Conservation (phyloP, 2,888 invertebrate species). For the Sinhomidia bicolor region DNA sequence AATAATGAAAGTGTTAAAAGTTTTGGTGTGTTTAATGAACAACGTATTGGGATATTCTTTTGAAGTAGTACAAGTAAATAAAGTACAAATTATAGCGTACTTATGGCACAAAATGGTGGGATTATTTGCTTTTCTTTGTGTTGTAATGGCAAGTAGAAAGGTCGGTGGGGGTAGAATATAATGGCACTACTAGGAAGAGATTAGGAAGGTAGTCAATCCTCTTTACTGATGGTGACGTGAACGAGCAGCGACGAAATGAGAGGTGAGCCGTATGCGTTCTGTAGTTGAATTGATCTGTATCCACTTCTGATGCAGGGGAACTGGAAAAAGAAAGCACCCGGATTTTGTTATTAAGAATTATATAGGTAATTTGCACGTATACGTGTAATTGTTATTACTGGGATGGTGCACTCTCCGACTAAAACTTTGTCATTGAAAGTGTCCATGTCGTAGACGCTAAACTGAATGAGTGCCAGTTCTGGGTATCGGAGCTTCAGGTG, state of each 20-base stretch:
- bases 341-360: too few species aligned
- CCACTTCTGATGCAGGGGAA: constrained; percentile 37
- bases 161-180: not conserved
- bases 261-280: constrained; percentile 45
- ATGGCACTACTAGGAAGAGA: not conserved
- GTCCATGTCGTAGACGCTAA: constrained; percentile 96
- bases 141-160: too few species aligned
- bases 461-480: constrained; percentile 91
- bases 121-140: too few species aligned
- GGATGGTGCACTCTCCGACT: constrained; percentile 97
- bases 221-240: not conserved
- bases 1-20: not conserved
- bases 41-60: not conserved
- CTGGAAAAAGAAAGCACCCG: not conserved
- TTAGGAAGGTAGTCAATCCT: not conserved
- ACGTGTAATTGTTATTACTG: constrained; percentile 85
- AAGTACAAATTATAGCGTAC: not conserved
- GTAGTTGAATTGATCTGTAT: constrained; percentile 31
- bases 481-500: constrained; percentile 92
- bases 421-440: constrained; percentile 98
- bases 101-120: not conserved
- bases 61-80: not conserved
- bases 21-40: not conserved
- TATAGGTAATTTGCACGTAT: too few species aligned
- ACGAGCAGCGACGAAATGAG: constrained; percentile 43